Evolutionary conservation across 2,888 invertebrate species (phyloP).

Genomic region (Teleogryllus oceanicus): DNA sequence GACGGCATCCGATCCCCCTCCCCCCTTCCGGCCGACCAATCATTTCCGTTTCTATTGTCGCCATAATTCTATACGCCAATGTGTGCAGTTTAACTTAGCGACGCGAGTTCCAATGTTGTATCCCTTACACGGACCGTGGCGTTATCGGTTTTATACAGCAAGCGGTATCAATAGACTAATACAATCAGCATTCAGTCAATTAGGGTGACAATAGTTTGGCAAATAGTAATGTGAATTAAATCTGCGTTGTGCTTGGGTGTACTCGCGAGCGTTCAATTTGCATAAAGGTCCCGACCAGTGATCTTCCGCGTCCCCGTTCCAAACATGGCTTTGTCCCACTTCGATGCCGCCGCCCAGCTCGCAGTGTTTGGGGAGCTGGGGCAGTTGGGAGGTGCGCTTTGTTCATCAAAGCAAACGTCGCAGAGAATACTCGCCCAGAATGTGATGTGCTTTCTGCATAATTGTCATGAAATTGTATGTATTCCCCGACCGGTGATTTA

Average conservation of each 20-base stretch:
- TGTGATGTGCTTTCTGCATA: too few relatives aligned
- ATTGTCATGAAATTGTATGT: too few relatives aligned
- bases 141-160: constrained; percentile 6
- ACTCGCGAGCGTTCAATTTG: not conserved
- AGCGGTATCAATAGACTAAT: not conserved
- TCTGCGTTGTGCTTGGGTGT: not conserved
- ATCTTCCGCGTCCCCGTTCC: not conserved
- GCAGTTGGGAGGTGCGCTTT: too few relatives aligned
- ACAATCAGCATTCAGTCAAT: constrained; percentile 18
- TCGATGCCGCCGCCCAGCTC: not conserved
- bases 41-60: constrained; percentile 4
- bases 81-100: constrained; percentile 6
- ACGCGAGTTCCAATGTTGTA: not conserved
- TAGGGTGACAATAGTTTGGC: not conserved
- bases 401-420: too few relatives aligned
- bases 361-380: too few relatives aligned
- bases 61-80: not conserved
- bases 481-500: too few relatives aligned
- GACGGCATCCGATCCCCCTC: too few relatives aligned
- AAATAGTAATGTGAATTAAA: constrained; percentile 10
- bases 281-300: not conserved
- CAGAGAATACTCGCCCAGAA: too few relatives aligned
- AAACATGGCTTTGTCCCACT: not conserved
- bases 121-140: not conserved
- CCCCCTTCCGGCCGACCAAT: not conserved